Conservation (phyloP, 2,888 invertebrate genomes). For the Tromatobia lineatoria region DNA sequence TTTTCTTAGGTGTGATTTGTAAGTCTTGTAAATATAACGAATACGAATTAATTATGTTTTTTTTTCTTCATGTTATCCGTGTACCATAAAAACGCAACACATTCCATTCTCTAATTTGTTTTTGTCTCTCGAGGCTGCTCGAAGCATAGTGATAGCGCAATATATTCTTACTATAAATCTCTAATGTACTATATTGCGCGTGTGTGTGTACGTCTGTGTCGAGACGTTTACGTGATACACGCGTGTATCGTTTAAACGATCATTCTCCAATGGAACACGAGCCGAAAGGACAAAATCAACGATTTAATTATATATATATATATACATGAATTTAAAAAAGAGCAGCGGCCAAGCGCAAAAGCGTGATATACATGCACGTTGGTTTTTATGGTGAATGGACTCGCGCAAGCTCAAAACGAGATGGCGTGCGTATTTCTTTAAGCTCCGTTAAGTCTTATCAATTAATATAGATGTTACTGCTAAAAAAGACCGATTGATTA, state of each 20-base stretch:
- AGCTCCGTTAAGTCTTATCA: conserved; percentile 67
- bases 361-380: conserved; percentile 60
- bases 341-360: conserved; percentile 69
- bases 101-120: conserved; percentile 79
- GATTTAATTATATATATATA: conserved; percentile 71
- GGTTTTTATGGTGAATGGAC: conserved; percentile 77
- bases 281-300: conserved; percentile 45
- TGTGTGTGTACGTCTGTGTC: neutral
- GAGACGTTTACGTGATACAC: conserved; percentile 13
- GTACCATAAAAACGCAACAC: conserved; percentile 83
- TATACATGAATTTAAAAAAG: conserved; percentile 60
- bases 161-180: conserved; percentile 72
- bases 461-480: conserved; percentile 73
- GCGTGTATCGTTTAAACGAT: conserved; percentile 21
- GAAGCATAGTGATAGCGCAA: conserved; percentile 76
- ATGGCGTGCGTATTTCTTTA: conserved; percentile 60
- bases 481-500: conserved; percentile 71
- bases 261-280: conserved; percentile 14
- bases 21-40: conserved; percentile 85
- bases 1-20: conserved; percentile 81
- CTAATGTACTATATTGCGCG: conserved; percentile 10
- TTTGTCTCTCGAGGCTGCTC: conserved; percentile 71
- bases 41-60: conserved; percentile 77
- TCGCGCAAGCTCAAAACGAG: conserved; percentile 56
- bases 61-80: conserved; percentile 78